These are phyloP conservation scores for Hyposoter didymator DNA, from an alignment of 2,888 invertebrate genomes.

Conservation along the genomic window DNA sequence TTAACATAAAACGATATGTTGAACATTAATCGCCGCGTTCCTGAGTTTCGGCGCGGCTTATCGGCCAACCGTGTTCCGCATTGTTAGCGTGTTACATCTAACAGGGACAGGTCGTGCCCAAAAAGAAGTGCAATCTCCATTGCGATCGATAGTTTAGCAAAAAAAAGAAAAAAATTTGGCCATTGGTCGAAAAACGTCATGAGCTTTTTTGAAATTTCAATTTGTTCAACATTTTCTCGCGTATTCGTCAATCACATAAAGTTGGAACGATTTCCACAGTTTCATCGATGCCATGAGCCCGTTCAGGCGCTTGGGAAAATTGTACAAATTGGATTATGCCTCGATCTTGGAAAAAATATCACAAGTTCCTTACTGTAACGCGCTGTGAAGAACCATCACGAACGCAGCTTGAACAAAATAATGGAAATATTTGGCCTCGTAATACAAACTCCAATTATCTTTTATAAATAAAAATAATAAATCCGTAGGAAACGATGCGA, in stretches of 20 bases:
- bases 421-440: conserved; percentile 36
- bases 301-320: not conserved
- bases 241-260: not conserved
- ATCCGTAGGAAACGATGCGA: conserved; percentile 25
- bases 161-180: not conserved
- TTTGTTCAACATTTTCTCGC: no score
- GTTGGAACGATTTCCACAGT: not conserved
- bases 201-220: not conserved
- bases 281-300: not conserved
- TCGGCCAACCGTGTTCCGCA: conserved; percentile 75
- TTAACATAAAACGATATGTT: conserved; percentile 75
- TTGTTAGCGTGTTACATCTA: conserved; percentile 78
- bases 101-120: conserved; percentile 76
- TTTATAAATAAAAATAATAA: conserved; percentile 26
- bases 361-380: conserved; percentile 60
- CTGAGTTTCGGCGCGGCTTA: conserved; percentile 51
- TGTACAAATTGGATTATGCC: conserved; percentile 42
- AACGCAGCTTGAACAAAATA: conserved; percentile 38
- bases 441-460: conserved; percentile 33
- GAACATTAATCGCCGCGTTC: conserved; percentile 67
- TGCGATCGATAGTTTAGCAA: not conserved
- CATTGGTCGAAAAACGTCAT: not conserved
- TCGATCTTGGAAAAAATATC: conserved; percentile 66
- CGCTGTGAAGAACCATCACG: conserved; percentile 18
- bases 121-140: not conserved